Base-by-base conservation (phyloP, 2,888 invertebrate genomes). In the Ochropacha duplaris region DNA sequence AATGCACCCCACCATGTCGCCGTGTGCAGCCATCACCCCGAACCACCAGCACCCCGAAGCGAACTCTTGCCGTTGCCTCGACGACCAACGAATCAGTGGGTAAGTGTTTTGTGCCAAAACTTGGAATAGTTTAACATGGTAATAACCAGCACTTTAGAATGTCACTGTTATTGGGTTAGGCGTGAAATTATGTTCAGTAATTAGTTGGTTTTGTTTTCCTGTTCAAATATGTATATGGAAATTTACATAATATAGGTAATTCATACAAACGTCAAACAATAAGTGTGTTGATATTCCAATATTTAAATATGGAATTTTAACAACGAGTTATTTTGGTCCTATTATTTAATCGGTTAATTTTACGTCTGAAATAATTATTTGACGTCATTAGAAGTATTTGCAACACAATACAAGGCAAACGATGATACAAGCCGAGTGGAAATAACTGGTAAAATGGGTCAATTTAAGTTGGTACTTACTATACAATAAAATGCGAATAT, bases 1-100 rank as follows among this genome's bases (percentile, higher is more conserved):
- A 91, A 74, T 90, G 89, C 69, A 85, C 86, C 34, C 78, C 90
- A 62, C 92, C 92, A 44, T 92, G 92, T 60, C 84, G 90, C 14
- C 88, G 92, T 44, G 85, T 83, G 61, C 90, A 87, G 72, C 84
- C 86, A 1, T 71, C 82, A 11, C 79, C 86, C 44, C 83, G 83
- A 34, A 76, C 75, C 55, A 72, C 81, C 4, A 83, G 75, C 70
- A 84, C 87, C 26, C 83, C 87, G 57, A 86, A 86, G 63, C 82
- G 83, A 64, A 71, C 78, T 70, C 79, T 75, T 54, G 71, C 76
- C 12, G 63, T 61, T 31, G 55, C 66, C 49, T 57, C 71, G 31
- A 31, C 65, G 57, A 56, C 64, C 70, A 76, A 70, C 65, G 84
- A 86, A 70, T 74, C 74, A 62, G 67, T 80, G 62, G 90, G 92